A percentile compares a stretch with the other conserved stretches of the same genome.
Conservation (phyloP, 2,113 vertebrate species). For the Pleuronectes platessa region DNA sequence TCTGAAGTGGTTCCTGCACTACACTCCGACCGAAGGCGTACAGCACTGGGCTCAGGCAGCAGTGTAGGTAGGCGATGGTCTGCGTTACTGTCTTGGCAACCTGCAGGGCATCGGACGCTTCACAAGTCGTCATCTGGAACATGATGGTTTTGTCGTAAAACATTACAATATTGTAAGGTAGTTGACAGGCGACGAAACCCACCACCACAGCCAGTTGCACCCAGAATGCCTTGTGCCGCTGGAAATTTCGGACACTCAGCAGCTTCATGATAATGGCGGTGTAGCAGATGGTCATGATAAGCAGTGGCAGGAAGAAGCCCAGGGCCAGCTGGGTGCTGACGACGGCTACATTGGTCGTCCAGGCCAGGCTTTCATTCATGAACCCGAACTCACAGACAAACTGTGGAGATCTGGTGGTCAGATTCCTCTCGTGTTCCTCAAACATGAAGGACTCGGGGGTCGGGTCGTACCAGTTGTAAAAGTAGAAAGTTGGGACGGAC, state of each 20-base stretch:
- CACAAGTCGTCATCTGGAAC: constrained; percentile 68
- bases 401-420: fast-evolving
- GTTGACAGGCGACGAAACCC: constrained; percentile 88
- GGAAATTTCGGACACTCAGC: constrained; percentile 86
- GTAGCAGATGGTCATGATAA: constrained; percentile 90
- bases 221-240: constrained; percentile 89
- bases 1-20: constrained; percentile 90
- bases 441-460: fast-evolving
- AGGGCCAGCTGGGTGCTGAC: constrained; percentile 83
- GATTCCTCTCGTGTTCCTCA: fast-evolving
- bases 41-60: constrained; percentile 92
- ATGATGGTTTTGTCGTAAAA: constrained; percentile 72
- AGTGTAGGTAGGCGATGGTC: constrained; percentile 90
- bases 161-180: constrained; percentile 88
- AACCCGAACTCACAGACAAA: constrained; percentile 84
- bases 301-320: constrained; percentile 89
- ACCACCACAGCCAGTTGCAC: constrained; percentile 88
- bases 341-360: constrained; percentile 74
- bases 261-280: constrained; percentile 83
- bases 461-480: constrained; percentile 64
- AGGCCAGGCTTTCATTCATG: constrained; percentile 2
- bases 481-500: constrained; percentile 84
- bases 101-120: not conserved
- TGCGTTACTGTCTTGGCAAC: constrained; percentile 73
- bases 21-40: constrained; percentile 92